Base-by-base conservation (phyloP, 2,113 vertebrate species). In the Electrona antarctica region DNA sequence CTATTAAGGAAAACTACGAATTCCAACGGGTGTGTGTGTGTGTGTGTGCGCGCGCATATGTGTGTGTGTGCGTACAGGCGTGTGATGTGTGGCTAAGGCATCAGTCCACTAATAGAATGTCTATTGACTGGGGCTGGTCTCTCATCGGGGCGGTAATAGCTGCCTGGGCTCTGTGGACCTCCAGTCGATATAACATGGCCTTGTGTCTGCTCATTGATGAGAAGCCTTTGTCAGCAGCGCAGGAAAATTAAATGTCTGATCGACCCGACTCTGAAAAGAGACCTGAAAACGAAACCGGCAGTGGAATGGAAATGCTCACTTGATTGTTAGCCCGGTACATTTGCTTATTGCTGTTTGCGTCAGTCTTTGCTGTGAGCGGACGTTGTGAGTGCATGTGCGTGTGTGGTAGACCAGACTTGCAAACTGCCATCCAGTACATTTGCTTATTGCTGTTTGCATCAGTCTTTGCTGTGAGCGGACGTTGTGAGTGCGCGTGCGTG, bases 221-320 rank as follows among this genome's bases (percentile, higher is more conserved):
- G 85, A 83, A 78, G 81, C 77, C 74, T 85, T 86, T 90, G 84
- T 90, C 90, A 88, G 90, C 87, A 85, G 60, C 65, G 76, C 63
- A 75, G 67, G 83, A 88, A 89, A 91, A 93, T 90, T 81, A 89
- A 90, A 88, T 81, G 85, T 91, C 88, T 88, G 87, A 92, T 92
- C 71, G 84, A 90, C 85, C 21, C 79, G 80, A 76, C 80, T 87
- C 82, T 79, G 45, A 8, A 64, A n/a, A 65, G 49, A 49, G 46
- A 77, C 67, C 8, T 28, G 14, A 58, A 64, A 45, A 28, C 69
- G 80, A 56, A 41, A 41, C 33, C 3, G 11, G n/a, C 73, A 74
- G 41, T 8, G 7, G 41, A 69, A 76, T 52, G 45, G 3, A 74
- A 66, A 73, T 60, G 71, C 56, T 70, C 77, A 69, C 74, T 74